phyloP scores from a whole-genome alignment of 1,140 invertebrate species.

The Hypsibius dujardini region DNA sequence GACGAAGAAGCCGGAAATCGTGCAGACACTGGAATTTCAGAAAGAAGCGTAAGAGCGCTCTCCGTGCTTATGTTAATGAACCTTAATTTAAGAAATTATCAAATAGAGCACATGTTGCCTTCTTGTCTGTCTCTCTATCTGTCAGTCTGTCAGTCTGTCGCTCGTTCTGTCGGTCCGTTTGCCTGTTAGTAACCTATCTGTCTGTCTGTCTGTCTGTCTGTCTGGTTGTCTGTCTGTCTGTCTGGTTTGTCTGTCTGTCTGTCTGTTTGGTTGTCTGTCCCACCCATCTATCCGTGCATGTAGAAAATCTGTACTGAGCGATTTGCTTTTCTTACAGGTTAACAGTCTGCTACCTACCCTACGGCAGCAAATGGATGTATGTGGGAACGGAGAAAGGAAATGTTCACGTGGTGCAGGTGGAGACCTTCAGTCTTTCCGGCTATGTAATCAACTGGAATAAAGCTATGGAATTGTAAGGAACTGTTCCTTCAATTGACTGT shows the following conservation, averaged over 20 bases:
- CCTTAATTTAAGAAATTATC: conserved; percentile 18
- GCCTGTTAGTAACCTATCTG: too few relatives aligned
- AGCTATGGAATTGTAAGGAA: conserved; percentile 94
- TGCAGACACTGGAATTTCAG: conserved; percentile 88
- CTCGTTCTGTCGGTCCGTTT: too few relatives aligned
- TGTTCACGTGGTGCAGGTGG: conserved; percentile 89
- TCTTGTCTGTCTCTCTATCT: background rate
- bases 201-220: too few relatives aligned
- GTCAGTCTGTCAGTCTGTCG: too few relatives aligned
- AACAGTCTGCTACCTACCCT: conserved; percentile 73
- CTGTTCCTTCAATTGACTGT: conserved; percentile 17
- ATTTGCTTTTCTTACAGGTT: conserved; percentile 45
- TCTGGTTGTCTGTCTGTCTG: too few relatives aligned
- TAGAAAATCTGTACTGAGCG: too few relatives aligned
- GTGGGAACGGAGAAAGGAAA: conserved; percentile 94
- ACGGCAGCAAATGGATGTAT: conserved; percentile 96
- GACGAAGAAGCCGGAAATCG: conserved; percentile 56
- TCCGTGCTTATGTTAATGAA: too few relatives aligned
- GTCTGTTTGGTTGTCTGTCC: too few relatives aligned
- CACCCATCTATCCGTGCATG: too few relatives aligned
- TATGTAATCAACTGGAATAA: conserved; percentile 99
- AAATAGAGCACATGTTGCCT: background rate
- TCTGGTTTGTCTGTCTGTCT: too few relatives aligned
- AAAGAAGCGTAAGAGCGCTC: conserved; percentile 56
- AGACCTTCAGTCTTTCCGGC: conserved; percentile 81